A percentile compares a stretch with the other conserved stretches of the same genome.
phyloP scores from a whole-genome alignment of 2,888 invertebrate genomes.

The Agrotis exclamationis region DNA sequence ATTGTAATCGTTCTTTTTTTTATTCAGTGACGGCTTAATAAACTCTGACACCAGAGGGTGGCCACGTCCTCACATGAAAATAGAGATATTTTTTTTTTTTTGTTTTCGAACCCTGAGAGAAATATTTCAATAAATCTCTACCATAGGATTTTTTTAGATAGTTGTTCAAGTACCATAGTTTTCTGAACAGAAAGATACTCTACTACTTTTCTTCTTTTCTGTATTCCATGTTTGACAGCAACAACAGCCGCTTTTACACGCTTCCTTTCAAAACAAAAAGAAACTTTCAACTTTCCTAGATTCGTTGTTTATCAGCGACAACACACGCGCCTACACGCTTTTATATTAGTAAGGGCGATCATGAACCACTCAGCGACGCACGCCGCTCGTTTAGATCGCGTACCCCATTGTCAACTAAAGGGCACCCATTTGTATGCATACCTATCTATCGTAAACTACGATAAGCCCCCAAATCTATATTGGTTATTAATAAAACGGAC shows the following conservation, averaged over 20 bases:
- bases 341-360: slow-evolving; percentile 66
- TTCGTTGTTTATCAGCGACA: slow-evolving; percentile 39
- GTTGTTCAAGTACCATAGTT: background rate
- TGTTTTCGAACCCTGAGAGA: background rate
- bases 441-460: slow-evolving; percentile 63
- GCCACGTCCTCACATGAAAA: no score
- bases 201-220: background rate
- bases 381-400: slow-evolving; percentile 69
- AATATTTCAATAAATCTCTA: background rate
- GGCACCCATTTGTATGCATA: slow-evolving; percentile 72
- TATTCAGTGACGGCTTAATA: no score
- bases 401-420: slow-evolving; percentile 66
- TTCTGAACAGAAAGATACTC: background rate
- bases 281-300: background rate
- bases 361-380: slow-evolving; percentile 62
- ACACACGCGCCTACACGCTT: slow-evolving; percentile 43
- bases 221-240: slow-evolving; percentile 22
- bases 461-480: slow-evolving; percentile 71
- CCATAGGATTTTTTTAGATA: background rate
- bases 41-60: no score
- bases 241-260: slow-evolving; percentile 47
- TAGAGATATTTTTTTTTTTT: background rate
- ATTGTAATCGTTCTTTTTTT: no score
- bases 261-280: slow-evolving; percentile 17
- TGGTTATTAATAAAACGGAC: slow-evolving; percentile 71